Conservation (phyloP, 2,888 invertebrate species). For the Nomada fucata region DNA sequence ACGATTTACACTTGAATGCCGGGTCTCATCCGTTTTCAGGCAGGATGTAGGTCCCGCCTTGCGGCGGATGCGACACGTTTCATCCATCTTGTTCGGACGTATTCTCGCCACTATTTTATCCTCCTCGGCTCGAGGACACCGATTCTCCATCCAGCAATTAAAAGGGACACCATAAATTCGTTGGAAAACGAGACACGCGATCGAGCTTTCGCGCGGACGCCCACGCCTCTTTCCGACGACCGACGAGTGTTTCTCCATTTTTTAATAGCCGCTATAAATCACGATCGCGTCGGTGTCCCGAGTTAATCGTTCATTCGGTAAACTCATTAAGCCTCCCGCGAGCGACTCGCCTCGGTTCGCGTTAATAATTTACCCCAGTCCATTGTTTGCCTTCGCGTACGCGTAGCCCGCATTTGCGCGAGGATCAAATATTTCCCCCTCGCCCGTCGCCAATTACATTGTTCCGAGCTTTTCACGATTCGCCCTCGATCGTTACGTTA, state of each 20-base stretch:
- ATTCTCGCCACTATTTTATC: neutral
- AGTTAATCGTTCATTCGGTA: constrained; percentile 20
- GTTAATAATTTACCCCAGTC: constrained; percentile 7
- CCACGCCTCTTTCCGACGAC: constrained; percentile 3
- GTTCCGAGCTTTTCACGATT: neutral
- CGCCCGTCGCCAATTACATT: neutral
- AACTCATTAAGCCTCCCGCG: constrained; percentile 33
- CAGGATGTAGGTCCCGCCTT: constrained; percentile 75
- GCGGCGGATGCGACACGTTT: constrained; percentile 65
- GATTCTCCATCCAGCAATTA: constrained; percentile 29
- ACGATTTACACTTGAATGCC: constrained; percentile 80
- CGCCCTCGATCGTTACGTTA: no score
- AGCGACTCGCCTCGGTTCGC: neutral
- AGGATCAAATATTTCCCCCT: neutral
- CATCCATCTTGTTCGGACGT: constrained; percentile 11
- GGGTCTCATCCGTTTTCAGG: constrained; percentile 67
- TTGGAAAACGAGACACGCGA: constrained; percentile 15
- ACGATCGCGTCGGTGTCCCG: constrained; percentile 25
- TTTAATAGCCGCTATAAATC: constrained; percentile 43
- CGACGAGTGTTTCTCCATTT: constrained; percentile 28
- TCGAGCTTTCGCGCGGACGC: constrained; percentile 11
- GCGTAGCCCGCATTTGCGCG: neutral
- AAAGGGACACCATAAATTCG: constrained; percentile 34
- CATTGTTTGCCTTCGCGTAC: neutral
- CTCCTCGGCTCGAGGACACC: neutral